phyloP scores from a whole-genome alignment of 2,113 vertebrate species.

The Pygoscelis adeliae region DNA sequence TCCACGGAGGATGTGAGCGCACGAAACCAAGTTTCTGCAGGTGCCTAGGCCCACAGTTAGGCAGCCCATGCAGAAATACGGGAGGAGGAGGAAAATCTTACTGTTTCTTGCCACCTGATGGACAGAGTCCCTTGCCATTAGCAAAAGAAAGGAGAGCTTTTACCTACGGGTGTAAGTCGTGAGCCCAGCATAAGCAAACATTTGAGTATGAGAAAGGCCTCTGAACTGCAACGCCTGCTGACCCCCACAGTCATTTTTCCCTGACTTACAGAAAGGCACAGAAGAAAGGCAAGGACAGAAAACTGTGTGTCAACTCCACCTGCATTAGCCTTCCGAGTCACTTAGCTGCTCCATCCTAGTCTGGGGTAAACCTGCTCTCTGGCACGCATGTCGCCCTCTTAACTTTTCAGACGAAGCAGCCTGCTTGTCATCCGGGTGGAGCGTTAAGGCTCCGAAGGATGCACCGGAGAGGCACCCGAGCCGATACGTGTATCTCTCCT shows the following conservation, averaged over 20 bases:
- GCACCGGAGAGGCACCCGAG: neutral
- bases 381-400: fast-evolving
- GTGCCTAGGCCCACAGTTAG: too few species aligned
- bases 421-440: neutral
- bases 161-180: too few species aligned
- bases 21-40: neutral
- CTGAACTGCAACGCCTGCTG: too few species aligned
- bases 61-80: neutral
- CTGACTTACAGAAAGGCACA: neutral
- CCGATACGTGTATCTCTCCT: neutral
- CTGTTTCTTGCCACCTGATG: fast-evolving
- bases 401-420: neutral
- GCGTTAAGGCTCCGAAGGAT: neutral
- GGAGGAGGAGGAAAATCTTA: neutral
- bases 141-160: neutral
- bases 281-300: neutral
- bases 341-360: neutral
- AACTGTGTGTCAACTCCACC: fast-evolving
- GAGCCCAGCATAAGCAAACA: neutral
- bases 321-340: neutral
- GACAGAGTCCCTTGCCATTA: neutral
- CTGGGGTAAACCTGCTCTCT: neutral
- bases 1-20: fast-evolving
- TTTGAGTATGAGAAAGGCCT: neutral
- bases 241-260: neutral